Base-by-base conservation (phyloP, 2,888 invertebrate genomes). In the Ecliptopera silaceata region DNA sequence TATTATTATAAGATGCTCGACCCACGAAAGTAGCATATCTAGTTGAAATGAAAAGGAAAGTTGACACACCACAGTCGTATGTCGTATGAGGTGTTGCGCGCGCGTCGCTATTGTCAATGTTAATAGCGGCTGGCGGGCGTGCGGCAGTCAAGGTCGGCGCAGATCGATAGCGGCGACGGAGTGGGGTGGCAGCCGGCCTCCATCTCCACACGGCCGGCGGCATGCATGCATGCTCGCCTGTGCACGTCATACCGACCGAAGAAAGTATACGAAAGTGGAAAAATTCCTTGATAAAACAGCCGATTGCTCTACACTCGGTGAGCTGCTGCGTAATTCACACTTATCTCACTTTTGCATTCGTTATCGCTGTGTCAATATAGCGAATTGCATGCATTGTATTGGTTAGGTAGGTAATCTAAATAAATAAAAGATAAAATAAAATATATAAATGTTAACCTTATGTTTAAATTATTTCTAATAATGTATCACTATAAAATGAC, bases 241-340 rank as follows among this genome's bases (percentile, higher is more conserved):
- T 48, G 79, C 79, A 79, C 73, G 73, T 79, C 71, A 79, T 72
- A 69, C 72, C 72, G 61, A 72, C 68, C 66, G 75, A 85, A 75
- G 86, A 89, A 89, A 89, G 88, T 86, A 75, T 78, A 86, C 65
- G 87, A 89, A 89, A 89, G 89, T 86, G 78, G 79, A 77, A 75
- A 81, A 79, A 88, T 89, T 88, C 86, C 77, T 80, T 74, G 69
- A 76, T 80, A 79, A 76, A 73, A 70, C 70, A 68, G 72, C 54
- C 67, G 68, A 70, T 57, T 68, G 65, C 68, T 74, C 61, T 70
- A 70, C 73, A 74, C 73, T 77, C 69, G 56, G 63, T 71, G 72
- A 75, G 67, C 39, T 57, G 53, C 71, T 71, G 64, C 65, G 67
- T 72, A 70, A 71, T 70, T 70, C 62, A 56, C 48, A 64, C 57